Evolutionary conservation across 2,888 invertebrate genomes (phyloP).

Genomic region (Lochmaea crataegi): DNA sequence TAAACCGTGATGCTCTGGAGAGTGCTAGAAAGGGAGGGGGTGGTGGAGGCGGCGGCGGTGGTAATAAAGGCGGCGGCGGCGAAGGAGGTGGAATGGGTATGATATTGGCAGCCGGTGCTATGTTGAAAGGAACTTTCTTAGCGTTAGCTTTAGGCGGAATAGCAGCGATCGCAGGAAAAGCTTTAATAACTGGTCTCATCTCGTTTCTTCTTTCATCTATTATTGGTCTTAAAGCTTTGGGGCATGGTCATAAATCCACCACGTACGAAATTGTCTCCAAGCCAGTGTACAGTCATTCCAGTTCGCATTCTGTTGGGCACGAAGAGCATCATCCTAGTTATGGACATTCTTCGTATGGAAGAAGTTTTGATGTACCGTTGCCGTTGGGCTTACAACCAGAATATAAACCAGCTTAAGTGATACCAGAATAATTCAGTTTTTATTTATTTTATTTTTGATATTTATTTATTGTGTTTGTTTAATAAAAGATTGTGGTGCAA

Average conservation of each 20-base stretch:
- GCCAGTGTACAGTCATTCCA: conserved; percentile 79
- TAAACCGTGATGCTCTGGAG: conserved; percentile 71
- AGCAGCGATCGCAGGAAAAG: conserved; percentile 84
- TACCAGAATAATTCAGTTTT: conserved; percentile 31
- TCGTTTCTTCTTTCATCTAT: conserved; percentile 82
- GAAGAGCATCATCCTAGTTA: conserved; percentile 70
- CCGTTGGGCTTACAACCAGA: conserved; percentile 64
- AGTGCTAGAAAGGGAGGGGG: conserved; percentile 60
- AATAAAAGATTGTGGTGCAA: conserved; percentile 7
- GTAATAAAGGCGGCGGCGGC: conserved; percentile 67
- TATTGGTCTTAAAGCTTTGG: conserved; percentile 79
- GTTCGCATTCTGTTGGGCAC: conserved; percentile 75
- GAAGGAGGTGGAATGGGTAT: conserved; percentile 67
- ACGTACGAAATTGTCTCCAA: conserved; percentile 89
- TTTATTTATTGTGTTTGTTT: conserved; percentile 21
- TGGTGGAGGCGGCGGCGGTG: conserved; percentile 59
- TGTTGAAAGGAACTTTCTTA: conserved; percentile 77
- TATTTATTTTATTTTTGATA: conserved; percentile 44
- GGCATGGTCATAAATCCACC: conserved; percentile 76
- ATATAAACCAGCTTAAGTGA: conserved; percentile 74
- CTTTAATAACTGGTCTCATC: conserved; percentile 84
- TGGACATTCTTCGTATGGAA: conserved; percentile 69
- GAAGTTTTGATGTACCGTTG: conserved; percentile 65
- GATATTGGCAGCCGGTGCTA: conserved; percentile 65
- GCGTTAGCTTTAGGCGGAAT: conserved; percentile 78